A percentile compares a stretch with the other conserved stretches of the same genome.
Evolutionary conservation across 2,113 vertebrate genomes (phyloP).

Genomic region (Brachypteracias leptosomus): DNA sequence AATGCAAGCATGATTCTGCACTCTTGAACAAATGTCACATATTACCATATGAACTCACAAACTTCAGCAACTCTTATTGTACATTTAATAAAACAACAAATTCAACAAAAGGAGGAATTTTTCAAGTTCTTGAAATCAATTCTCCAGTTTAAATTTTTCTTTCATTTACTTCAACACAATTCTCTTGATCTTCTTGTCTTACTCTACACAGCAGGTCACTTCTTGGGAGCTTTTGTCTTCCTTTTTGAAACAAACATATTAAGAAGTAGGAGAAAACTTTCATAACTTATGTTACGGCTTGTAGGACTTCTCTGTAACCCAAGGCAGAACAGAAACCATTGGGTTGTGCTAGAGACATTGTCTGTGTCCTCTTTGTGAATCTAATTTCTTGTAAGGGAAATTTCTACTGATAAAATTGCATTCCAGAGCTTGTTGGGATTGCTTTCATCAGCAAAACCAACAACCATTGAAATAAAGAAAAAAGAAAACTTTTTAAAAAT

Average conservation of each 20-base stretch:
- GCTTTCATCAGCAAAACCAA: neutral
- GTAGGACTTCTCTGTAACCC: neutral
- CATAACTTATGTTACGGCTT: neutral
- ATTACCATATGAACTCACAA: neutral
- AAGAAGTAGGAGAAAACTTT: neutral
- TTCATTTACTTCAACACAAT: neutral
- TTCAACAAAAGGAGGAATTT: neutral
- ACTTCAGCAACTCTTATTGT: neutral
- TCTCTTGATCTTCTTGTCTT: neutral
- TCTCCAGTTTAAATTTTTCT: neutral
- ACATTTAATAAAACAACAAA: neutral
- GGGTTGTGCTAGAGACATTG: neutral
- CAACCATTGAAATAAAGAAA: neutral
- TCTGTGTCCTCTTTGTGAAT: neutral
- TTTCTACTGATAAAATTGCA: neutral
- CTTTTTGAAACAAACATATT: neutral
- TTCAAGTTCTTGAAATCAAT: neutral
- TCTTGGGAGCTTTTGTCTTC: neutral
- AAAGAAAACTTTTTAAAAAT: too few species aligned
- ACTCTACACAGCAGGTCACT: neutral
- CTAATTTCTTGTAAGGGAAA: neutral
- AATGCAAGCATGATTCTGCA: neutral
- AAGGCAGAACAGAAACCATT: neutral
- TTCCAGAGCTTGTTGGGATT: neutral
- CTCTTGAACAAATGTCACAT: neutral